Evolutionary conservation across 2,888 invertebrate species (phyloP), one percentile per base, ranked within the genome.

Genomic region (Andrena trimmerana): DNA sequence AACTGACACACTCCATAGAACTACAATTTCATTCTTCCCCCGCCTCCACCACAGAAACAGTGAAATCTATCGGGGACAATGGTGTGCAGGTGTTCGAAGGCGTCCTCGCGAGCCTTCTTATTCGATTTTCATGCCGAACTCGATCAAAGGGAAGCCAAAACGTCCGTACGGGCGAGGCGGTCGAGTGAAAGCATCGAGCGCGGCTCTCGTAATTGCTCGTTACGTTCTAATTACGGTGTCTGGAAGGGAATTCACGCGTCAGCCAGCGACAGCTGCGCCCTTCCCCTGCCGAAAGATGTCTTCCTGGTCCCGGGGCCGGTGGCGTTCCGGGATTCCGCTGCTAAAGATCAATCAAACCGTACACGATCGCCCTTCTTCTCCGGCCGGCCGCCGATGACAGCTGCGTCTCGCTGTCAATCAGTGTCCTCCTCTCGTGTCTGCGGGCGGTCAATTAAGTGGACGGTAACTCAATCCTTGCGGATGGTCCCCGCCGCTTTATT

Each of bases 321-420:
- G 7, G 8, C 33, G 36, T 65, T 68, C 70, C 57, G 29, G 70
- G 50, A 73, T 67, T 73, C 52, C 69, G 33, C 57, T 57, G 72
- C 33, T 67, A 66, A 79, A 71, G 60, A 65, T 68, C 83, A 87
- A 86, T 87, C 86, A 87, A 84, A 87, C 76, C 71, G 75, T 36
- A 36, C 66, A 29, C 52, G 72, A 67, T 71, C 70, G 50, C 70
- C 75, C 63, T 68, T 50, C 65, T 66, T 78, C 67, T 69, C 81
- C 71, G 50, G 57, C 3, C 33, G 57, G 63, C 52, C 33, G 79
- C 68, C 76, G 81, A 78, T 85, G 87, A 87, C 87, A 87, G 86
- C 84, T 86, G 87, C 80, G 71, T 73, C 75, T 81, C 78, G 57
- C 77, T 84, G 85, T 87, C 87, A 78, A 85, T 80, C 86, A 87